Percentiles rank a stretch among this genome's conserved stretches.
Evolutionary conservation across 2,113 vertebrate genomes (phyloP).

Genomic region (Brachionichthys hirsutus): DNA sequence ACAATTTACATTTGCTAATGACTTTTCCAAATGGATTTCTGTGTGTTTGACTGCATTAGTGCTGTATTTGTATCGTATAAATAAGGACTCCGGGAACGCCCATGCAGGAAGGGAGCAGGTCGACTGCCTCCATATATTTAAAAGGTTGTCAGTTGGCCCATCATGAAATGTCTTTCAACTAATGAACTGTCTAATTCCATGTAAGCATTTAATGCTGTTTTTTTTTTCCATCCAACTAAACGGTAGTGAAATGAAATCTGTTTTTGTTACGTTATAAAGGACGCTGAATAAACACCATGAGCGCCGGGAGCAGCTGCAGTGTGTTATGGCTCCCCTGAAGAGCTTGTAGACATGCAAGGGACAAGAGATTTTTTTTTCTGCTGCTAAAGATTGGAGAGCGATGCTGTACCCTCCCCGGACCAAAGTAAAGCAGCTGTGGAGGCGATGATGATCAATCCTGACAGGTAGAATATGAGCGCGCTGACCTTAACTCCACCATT

Average conservation of each 20-base stretch:
- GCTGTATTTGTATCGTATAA: neutral
- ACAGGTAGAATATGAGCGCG: slow-evolving; percentile 68
- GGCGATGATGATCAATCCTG: slow-evolving; percentile 49
- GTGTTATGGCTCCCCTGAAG: slow-evolving; percentile 25
- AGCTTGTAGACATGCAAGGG: slow-evolving; percentile 15
- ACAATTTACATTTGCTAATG: slow-evolving; percentile 73
- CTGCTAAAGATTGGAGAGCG: slow-evolving; percentile 42
- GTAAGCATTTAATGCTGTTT: slow-evolving; percentile 37
- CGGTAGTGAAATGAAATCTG: slow-evolving; percentile 34
- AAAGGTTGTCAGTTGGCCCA: slow-evolving; percentile 46
- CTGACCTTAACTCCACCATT: slow-evolving; percentile 54
- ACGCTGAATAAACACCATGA: slow-evolving; percentile 30
- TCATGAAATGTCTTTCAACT: slow-evolving; percentile 49
- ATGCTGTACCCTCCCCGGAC: slow-evolving; percentile 34
- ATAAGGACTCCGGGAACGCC: slow-evolving; percentile 14
- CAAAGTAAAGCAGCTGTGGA: slow-evolving; percentile 35
- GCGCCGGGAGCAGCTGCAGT: slow-evolving; percentile 23
- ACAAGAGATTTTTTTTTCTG: neutral
- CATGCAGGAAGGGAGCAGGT: slow-evolving; percentile 13
- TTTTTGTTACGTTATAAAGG: slow-evolving; percentile 20
- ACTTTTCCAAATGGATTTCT: slow-evolving; percentile 59
- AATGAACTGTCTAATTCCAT: slow-evolving; percentile 63
- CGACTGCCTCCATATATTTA: slow-evolving; percentile 36
- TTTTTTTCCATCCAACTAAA: slow-evolving; percentile 42
- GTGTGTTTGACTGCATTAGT: slow-evolving; percentile 41